Evolutionary conservation across 1,140 invertebrate species (phyloP), one percentile per base, ranked within the genome.

Genomic region (Drosophila ironensis): DNA sequence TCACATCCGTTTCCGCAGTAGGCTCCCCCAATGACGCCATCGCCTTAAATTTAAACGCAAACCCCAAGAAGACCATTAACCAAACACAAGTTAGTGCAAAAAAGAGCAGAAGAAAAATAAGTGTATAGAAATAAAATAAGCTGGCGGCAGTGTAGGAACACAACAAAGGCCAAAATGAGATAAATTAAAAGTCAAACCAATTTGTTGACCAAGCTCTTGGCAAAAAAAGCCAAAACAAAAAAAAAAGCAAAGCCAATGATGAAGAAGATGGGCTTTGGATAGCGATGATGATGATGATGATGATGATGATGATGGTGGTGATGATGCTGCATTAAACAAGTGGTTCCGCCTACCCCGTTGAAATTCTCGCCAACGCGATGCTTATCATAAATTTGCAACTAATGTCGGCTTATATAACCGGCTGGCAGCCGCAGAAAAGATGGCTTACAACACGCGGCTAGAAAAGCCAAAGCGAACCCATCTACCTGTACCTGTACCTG

Each of bases 371-470:
- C 28, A 25, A 59, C 42, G 51, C 63, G 41, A 46, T 52, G 38
- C 63, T 75, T 57, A 66, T 71, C 51, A 71, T 59, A 76, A 76
- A 71, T 76, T 77, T 66, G 73, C 72, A 67, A 76, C 59, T 76
- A 76, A 76, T 76, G 59, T 47, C 38, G 48, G 40, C 52, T 76
- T 76, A 77, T 77, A 77, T 77, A 77, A 76, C 50, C 44, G 63
- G 48, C 56, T 61, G 57, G 28, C 38, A 27, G n/a, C n/a, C n/a
- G 24, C 30, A 37, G 16, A 24, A 25, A 33, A 28, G 37, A 16
- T 11, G 24, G 45, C 9, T 56, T 56, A 37, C 27, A 40, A 46
- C 52, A 38, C 22, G 30, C 53, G 8, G 9, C 59, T 17, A 47
- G 59, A 63, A 35, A 63, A 38, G 30, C 40, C 37, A 22, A 30